A percentile compares a stretch with the other conserved stretches of the same genome.
Conservation (phyloP, 2,113 vertebrate genomes). For the Gila orcuttii region DNA sequence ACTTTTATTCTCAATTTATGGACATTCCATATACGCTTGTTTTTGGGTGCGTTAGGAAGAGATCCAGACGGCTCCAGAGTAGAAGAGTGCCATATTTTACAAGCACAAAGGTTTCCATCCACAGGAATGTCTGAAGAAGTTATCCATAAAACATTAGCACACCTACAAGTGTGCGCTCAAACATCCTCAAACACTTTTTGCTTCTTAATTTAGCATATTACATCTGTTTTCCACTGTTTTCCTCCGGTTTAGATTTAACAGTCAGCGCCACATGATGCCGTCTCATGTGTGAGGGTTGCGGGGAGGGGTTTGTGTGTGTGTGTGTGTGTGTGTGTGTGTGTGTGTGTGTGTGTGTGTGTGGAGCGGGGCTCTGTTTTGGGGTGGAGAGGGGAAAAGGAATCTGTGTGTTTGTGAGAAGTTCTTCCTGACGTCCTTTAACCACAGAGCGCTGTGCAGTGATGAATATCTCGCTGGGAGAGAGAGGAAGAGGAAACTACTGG, state of each 20-base stretch:
- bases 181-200: background rate
- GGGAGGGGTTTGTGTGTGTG: slow-evolving; percentile 21
- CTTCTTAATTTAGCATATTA: background rate
- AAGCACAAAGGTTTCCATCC: slow-evolving; percentile 19
- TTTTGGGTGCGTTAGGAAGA: background rate
- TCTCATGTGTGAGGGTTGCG: slow-evolving; percentile 38
- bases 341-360: slow-evolving; percentile 33
- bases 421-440: slow-evolving; percentile 42
- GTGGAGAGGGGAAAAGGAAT: slow-evolving; percentile 45
- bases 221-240: slow-evolving; percentile 24
- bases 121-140: slow-evolving; percentile 29
- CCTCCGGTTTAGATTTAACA: slow-evolving; percentile 22
- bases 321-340: slow-evolving; percentile 33
- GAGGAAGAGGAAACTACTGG: slow-evolving; percentile 59
- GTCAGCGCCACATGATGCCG: slow-evolving; percentile 12
- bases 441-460: slow-evolving; percentile 33
- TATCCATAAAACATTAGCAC: slow-evolving; percentile 7
- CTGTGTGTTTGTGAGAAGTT: slow-evolving; percentile 49
- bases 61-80: background rate
- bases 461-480: slow-evolving; percentile 54
- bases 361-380: slow-evolving; percentile 39
- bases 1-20: background rate
- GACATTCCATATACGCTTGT: background rate
- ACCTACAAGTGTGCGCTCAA: background rate
- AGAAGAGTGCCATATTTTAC: background rate